phyloP scores from a whole-genome alignment of 2,888 invertebrate species.

The Caenorhabditis sp. region DNA sequence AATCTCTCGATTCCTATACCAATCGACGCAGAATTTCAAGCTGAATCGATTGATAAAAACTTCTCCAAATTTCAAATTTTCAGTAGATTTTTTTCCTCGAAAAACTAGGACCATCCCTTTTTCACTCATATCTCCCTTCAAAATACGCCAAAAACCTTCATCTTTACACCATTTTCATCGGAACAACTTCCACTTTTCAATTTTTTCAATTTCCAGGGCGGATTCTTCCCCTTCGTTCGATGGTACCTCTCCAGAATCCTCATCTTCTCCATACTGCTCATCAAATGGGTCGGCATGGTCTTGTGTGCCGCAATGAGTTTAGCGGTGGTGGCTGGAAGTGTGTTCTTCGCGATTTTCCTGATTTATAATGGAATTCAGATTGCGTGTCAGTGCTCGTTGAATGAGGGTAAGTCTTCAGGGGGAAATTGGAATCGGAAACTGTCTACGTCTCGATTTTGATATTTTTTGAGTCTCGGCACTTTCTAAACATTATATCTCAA shows the following conservation, averaged over 20 bases:
- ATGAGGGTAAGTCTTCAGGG: slow-evolving; percentile 68
- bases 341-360: slow-evolving; percentile 74
- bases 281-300: slow-evolving; percentile 73
- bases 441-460: too few relatives aligned
- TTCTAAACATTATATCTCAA: too few relatives aligned
- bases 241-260: slow-evolving; percentile 66
- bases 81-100: too few relatives aligned
- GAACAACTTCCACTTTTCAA: too few relatives aligned
- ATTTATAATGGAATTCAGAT: slow-evolving; percentile 76
- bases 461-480: too few relatives aligned
- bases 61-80: not conserved
- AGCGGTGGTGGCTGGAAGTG: slow-evolving; percentile 69
- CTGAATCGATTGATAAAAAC: not conserved
- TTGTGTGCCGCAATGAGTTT: slow-evolving; percentile 69
- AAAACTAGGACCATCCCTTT: too few relatives aligned
- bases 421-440: not conserved
- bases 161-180: too few relatives aligned
- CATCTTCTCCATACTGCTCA: slow-evolving; percentile 59
- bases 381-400: slow-evolving; percentile 74
- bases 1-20: too few relatives aligned
- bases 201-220: slow-evolving; percentile 26
- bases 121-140: too few relatives aligned
- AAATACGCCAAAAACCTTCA: too few relatives aligned
- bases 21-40: too few relatives aligned
- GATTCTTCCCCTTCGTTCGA: slow-evolving; percentile 54